Base-by-base conservation (phyloP, 2,113 vertebrate species). In the Thryonomys swinderianus region DNA sequence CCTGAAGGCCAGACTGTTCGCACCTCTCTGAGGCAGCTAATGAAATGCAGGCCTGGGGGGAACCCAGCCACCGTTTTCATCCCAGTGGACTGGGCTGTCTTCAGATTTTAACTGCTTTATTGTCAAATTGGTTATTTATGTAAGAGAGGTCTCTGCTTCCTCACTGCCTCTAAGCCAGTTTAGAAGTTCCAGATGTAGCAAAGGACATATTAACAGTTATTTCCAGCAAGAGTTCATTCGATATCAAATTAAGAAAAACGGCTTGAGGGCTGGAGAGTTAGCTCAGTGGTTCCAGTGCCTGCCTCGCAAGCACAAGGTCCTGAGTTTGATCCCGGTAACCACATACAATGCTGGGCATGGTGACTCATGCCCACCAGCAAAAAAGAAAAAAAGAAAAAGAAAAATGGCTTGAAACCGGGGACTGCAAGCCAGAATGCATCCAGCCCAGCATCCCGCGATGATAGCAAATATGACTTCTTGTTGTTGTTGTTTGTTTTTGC, bases 91-190 rank as follows among this genome's bases (percentile, higher is more conserved):
- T 7, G 48, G 53, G 88, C 80, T 89, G 53, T 53, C 4, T 79
- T 62, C 57, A 12, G 80, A 88, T 73, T 55, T 61, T 55, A 81
- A 73, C 27, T 27, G 45, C 61, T 93, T 82, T 67, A 71, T 73
- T 93, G 86, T 66, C 90, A 34, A 59, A 51, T 21, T 11, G 40
- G 27, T 93, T 86, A 53, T 90, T 96, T 92, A 94, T 53, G 32
- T 69, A 67, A 69, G 48, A 23, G 27, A 37, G 32, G 59, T 91
- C 73, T 85, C 51, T 32, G 81, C 45, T 81, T 90, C 64, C 79
- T 89, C 40, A 2, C 9, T 71, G 76, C 81, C 80, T 37, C 45
- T 85, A 30, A 85, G 55, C 67, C 59, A 55, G 53, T 71, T 88
- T 92, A 34, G 81, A 90, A 94, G 71, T 88, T 90, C 69, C 78